A percentile compares a stretch with the other conserved stretches of the same genome.
These are phyloP conservation scores for Eutrigla gurnardus DNA, from an alignment of 2,797 vertebrate genomes.

Conservation along the genomic window DNA sequence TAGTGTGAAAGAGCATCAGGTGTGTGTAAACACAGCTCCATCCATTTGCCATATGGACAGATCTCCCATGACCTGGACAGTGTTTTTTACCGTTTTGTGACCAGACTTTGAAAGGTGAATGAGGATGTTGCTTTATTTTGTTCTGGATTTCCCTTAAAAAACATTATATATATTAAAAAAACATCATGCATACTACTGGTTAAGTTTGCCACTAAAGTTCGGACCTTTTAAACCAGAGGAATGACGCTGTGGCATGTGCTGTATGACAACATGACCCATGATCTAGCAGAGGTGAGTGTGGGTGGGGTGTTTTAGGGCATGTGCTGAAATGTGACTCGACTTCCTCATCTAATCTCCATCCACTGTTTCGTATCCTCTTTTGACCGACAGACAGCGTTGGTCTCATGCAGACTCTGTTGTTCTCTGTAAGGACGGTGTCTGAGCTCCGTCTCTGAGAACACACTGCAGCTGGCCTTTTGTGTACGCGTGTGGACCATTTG, in stretches of 20 bases:
- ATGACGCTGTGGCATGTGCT: conserved; percentile 67
- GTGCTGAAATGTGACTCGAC: conserved; percentile 81
- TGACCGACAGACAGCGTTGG: conserved; percentile 53
- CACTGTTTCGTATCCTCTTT: conserved; percentile 80
- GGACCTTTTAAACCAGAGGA: conserved; percentile 57
- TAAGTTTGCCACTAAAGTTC: neutral
- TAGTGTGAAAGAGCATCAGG: conserved; percentile 72
- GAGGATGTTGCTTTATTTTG: conserved; percentile 25
- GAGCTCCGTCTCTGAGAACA: conserved; percentile 32
- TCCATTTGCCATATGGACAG: conserved; percentile 71
- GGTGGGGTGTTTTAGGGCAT: conserved; percentile 72
- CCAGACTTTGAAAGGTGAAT: conserved; percentile 12
- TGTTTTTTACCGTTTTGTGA: conserved; percentile 35
- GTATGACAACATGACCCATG: conserved; percentile 77
- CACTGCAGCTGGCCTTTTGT: conserved; percentile 39
- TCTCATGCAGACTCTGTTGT: conserved; percentile 34
- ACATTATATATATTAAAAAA: neutral
- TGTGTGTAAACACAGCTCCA: conserved; percentile 74
- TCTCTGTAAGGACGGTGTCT: conserved; percentile 28
- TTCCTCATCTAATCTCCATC: conserved; percentile 74
- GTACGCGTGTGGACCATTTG: conserved; percentile 26
- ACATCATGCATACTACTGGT: neutral
- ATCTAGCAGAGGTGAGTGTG: conserved; percentile 72
- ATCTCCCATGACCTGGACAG: conserved; percentile 38
- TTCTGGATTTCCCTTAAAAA: conserved; percentile 27